Evolutionary conservation across 2,797 vertebrate genomes (phyloP), one percentile per base, ranked within the genome.

Genomic region (Microctenopoma stevenorrisi): DNA sequence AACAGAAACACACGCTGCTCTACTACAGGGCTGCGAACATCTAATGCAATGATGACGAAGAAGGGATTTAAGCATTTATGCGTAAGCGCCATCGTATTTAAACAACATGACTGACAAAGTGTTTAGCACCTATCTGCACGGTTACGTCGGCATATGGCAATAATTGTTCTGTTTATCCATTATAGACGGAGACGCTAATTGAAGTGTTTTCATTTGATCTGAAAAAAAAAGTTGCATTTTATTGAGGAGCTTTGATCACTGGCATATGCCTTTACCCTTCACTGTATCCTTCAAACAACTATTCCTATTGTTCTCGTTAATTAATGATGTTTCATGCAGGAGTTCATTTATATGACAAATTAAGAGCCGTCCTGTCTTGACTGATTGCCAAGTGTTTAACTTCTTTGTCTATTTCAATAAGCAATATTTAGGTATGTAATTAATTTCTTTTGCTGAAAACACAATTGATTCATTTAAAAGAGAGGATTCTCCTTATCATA

Each of bases 391-490:
- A 80, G 81, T 84, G 81, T 90, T 94, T 87, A 86, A 93, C 88
- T 92, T 88, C 86, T 92, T 92, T 93, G 87, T 88, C 87, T 86
- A 73, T 90, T 94, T 90, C 83, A 92, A 92, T 88, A 86, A 83
- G 84, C 64, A 82, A 93, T 93, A 93, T 94, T 93, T 92, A 93
- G 89, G 86, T 90, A 82, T 84, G 76, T 93, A 91, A 94, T 95
- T 94, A 91, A 94, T 93, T 93, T 92, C 66, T 91, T 91, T 93
- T 79, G 79, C 87, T 86, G 76, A 72, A 83, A 88, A 92, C 91
- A 94, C 93, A 94, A 94, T 93, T 93, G 91, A 94, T 93, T 95
- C 89, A 94, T 94, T 94, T 90, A 92, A 94, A 91, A 88, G 90
- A 91, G 94, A 91, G 86, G 85, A 89, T 93, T 91, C 72, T 85